Base-by-base conservation (phyloP, 2,888 invertebrate genomes). In the Lamellibrachia satsuma region DNA sequence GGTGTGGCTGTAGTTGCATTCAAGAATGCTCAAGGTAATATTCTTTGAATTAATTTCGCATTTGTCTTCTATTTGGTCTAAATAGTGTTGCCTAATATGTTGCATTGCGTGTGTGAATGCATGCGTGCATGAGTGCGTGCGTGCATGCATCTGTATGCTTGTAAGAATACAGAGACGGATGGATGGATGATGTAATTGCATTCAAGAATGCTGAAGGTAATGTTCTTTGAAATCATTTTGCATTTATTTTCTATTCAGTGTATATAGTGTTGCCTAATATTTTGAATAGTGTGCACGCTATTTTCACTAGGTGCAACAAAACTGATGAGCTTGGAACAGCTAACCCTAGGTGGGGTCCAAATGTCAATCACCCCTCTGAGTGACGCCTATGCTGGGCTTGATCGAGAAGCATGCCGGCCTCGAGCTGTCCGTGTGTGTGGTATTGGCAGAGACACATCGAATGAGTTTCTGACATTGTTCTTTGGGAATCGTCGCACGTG, bases 401-500 rank as follows among this genome's bases (percentile, higher is more conserved):
- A 75, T 22, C 22, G 15, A 22, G 75, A 75, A 75, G 22, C 22
- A 2, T 22, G 15, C n/a, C 75, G 75, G 22, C 75, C 75, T 75
- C 15, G 75, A 15, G 75, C 75, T 22, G 75, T 75, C n/a, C 75
- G 75, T 22, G 75, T 75, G 75, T 75, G 75, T 75, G 75, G 75
- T 6, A 75, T 75, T 75, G 75, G 22, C 75, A 75, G 22, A 22
- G 75, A 75, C 75, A 75, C 75, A 7, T 52, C 91, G 11, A 90
- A 55, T 52, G 92, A 92, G 52, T 91, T 93, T 91, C 75, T 93
- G 57, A 15, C 15, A 11, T 52, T 93, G 90, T 93, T 93, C 91
- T 93, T 93, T 57, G 93, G 92, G 92, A 93, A 93, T 91, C 52
- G 92, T 3, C 90, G 91, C 8, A n/a, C 75, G 7, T 92, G 92